Evolutionary conservation across 2,888 invertebrate genomes (phyloP).

Genomic region (Timandra comae): DNA sequence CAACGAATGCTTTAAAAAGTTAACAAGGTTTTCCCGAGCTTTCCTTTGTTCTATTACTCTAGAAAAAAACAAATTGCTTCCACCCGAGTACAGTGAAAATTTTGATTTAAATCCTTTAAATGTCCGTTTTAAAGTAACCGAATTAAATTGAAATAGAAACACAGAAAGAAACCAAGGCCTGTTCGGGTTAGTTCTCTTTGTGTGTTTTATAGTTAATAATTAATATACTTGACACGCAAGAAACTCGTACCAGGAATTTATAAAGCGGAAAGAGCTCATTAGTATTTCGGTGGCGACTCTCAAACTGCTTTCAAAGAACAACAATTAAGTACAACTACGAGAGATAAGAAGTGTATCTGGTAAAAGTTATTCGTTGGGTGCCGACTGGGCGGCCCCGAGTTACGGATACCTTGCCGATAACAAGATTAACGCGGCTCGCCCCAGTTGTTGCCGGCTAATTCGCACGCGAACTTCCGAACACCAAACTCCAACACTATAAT

Average conservation of each 20-base stretch:
- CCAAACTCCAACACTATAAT: slow-evolving; percentile 45
- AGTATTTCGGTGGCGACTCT: slow-evolving; percentile 7
- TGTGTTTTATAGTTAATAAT: no score
- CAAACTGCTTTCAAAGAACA: slow-evolving; percentile 9
- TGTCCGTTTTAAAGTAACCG: slow-evolving; percentile 3
- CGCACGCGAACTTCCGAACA: slow-evolving; percentile 58
- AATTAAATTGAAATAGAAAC: not conserved
- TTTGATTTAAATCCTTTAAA: slow-evolving; percentile 27
- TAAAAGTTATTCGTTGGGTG: slow-evolving; percentile 41
- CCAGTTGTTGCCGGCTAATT: slow-evolving; percentile 57
- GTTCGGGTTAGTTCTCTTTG: no score
- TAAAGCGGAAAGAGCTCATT: slow-evolving; percentile 8
- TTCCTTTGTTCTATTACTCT: slow-evolving; percentile 63
- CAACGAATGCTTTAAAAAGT: slow-evolving; percentile 71
- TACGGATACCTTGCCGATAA: slow-evolving; percentile 60
- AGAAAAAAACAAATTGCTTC: slow-evolving; percentile 59
- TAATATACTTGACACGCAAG: not conserved
- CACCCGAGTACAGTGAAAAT: slow-evolving; percentile 36
- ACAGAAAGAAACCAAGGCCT: no score
- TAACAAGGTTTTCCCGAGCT: slow-evolving; percentile 70
- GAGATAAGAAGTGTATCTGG: slow-evolving; percentile 41
- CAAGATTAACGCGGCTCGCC: slow-evolving; percentile 61
- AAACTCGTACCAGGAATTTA: slow-evolving; percentile 4
- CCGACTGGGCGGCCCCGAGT: slow-evolving; percentile 32
- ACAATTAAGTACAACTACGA: slow-evolving; percentile 37